A percentile compares a stretch with the other conserved stretches of the same genome.
Conservation (phyloP, 2,888 invertebrate genomes). For the Unio pictorum region DNA sequence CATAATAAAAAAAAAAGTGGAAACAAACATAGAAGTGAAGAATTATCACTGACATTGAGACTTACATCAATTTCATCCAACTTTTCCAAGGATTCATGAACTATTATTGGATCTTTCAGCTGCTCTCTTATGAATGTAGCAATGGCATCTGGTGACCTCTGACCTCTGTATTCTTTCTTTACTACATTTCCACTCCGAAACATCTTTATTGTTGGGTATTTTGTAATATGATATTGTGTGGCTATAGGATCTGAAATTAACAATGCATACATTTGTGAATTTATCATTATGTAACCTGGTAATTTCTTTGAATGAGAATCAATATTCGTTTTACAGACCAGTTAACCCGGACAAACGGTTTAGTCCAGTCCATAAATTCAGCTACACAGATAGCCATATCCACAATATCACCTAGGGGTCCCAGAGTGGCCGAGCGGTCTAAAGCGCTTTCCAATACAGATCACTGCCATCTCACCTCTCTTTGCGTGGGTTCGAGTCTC, state of each 20-base stretch:
- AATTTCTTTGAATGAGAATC: neutral
- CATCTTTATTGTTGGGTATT: slow-evolving; percentile 98
- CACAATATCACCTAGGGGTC: too few relatives aligned
- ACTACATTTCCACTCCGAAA: slow-evolving; percentile 78
- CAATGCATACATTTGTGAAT: neutral
- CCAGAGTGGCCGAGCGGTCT: too few relatives aligned
- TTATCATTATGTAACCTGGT: neutral
- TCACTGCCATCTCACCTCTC: too few relatives aligned
- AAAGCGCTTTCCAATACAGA: too few relatives aligned
- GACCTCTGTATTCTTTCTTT: slow-evolving; percentile 80
- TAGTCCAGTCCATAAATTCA: too few relatives aligned
- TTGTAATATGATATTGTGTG: slow-evolving; percentile 93
- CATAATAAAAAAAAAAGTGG: too few relatives aligned
- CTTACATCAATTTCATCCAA: slow-evolving; percentile 65
- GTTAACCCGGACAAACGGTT: too few relatives aligned
- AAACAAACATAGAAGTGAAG: too few relatives aligned
- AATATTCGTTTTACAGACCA: too few relatives aligned
- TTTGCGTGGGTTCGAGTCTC: too few relatives aligned
- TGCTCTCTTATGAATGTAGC: slow-evolving; percentile 90
- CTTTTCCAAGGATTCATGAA: slow-evolving; percentile 79
- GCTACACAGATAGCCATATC: too few relatives aligned
- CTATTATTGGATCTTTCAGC: slow-evolving; percentile 75
- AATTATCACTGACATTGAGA: neutral
- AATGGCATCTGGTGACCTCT: slow-evolving; percentile 91
- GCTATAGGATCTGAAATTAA: slow-evolving; percentile 79